Base-by-base conservation (phyloP, 2,888 invertebrate genomes). In the Tetanocera ferruginea region DNA sequence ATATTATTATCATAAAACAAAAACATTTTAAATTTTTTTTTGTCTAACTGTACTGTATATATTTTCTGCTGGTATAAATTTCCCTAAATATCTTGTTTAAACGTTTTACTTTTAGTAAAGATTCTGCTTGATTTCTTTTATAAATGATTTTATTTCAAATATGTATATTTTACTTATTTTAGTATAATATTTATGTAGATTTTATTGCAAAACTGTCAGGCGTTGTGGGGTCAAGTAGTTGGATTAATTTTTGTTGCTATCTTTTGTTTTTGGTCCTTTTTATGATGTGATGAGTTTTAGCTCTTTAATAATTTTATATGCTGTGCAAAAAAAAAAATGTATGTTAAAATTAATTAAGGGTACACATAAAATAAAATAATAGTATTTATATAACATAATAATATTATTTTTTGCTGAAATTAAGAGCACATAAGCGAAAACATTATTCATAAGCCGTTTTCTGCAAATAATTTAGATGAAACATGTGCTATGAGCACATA, bases 151-250 rank as follows among this genome's bases (percentile, higher is more conserved):
- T 14, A 43, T 43, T 43, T 43, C 43, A 43, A 43, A 19, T 55
- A 23, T 55, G n/a, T n/a, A n/a, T n/a, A n/a, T 23, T 19, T 23
- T 55, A 19, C 23, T 9, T 19, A n/a, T 43, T 9, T 67, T 25
- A 23, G 23, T 67, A 43, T 37, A 17, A 11, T 66, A 34, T 66
- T 17, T 9, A 57, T 71, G 69, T 51, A 31, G 31, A 19, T 31
- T 14, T 34, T 73, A 73, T 60, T 73, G 60, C 62, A 72, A 57
- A 72, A 73, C 60, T 62, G 60, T 62, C 43, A 73, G 37, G 34
- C 28, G 6, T 62, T 37, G 23, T 25, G 28, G 60, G 23, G n/a
- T 62, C n/a, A 9, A 34, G 64, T 52, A 28, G 19, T 43, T 70
- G 31, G 9, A 31, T 34, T 2, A 49, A 51, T 69, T 43, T n/a